Base-by-base conservation (phyloP, 2,888 invertebrate genomes). In the Melipona beecheii region DNA sequence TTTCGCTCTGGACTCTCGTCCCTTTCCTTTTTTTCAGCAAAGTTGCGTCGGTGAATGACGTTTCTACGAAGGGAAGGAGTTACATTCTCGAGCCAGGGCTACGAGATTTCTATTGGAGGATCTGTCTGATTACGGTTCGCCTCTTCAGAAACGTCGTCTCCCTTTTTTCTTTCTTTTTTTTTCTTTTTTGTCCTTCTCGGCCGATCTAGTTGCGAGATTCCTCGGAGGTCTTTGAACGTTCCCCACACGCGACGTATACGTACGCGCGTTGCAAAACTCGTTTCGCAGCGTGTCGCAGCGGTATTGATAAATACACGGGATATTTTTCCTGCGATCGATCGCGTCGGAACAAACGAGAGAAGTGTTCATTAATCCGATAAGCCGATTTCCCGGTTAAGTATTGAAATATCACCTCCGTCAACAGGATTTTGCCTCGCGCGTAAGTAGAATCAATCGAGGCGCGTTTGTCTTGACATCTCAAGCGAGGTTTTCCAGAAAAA, bases 361-460 rank as follows among this genome's bases (percentile, higher is more conserved):
- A 27, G 71, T 60, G 27, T 43, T 68, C 49, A 62, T 68, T 60
- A 71, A 81, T 81, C 81, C 71, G 54, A 36, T 81, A 72, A 81
- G 50, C 81, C 83, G 83, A 81, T 81, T 83, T 49, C 52, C 54
- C 60, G 31, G 82, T 27, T 72, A 76, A 72, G 76, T 68, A 83
- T 68, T 76, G 81, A 75, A 81, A 83, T 83, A 82, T 82, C 65
- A 43, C 68, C 64, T 60, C 65, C 73, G 50, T 71, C 75, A 49
- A 75, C 74, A 21, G 54, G 52, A 49, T 24, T 68, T 50, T 21
- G 49, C 74, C 54, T 43, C 43, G 43, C 43, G 60, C 75, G 80
- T n/a, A 81, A 82, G 70, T 75, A 65, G 81, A 66, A 82, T 80
- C 43, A 65, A 82, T 79, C 69, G 71, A 58, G 66, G 58, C 56